phyloP scores from a whole-genome alignment of 2,113 vertebrate genomes.

The Tamias sibiricus region DNA sequence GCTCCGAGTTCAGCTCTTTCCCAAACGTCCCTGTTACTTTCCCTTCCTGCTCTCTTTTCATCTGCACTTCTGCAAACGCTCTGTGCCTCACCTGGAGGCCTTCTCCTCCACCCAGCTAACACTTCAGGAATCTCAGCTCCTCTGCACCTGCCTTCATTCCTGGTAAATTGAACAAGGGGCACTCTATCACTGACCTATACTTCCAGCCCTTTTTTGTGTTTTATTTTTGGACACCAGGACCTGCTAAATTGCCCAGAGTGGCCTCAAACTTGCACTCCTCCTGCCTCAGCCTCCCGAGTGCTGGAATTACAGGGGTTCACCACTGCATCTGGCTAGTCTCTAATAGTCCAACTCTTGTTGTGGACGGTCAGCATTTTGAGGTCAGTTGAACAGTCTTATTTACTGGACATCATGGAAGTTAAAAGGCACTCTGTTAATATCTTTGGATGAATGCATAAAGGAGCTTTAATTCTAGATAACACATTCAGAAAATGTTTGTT shows the following conservation, averaged over 20 bases:
- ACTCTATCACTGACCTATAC: no score
- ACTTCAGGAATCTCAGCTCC: neutral
- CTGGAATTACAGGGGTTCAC: no score
- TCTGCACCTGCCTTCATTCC: neutral
- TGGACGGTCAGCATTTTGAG: neutral
- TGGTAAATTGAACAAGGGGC: no score
- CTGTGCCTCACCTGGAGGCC: neutral
- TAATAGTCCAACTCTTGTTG: neutral
- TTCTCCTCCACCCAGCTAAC: neutral
- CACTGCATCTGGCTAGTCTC: no score
- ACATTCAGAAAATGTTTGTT: neutral
- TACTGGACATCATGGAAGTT: neutral
- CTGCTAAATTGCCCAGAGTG: no score
- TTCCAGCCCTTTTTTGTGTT: no score
- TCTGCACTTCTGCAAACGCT: neutral
- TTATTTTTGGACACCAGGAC: no score
- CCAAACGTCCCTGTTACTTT: neutral
- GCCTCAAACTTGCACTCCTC: no score
- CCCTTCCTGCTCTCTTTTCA: neutral
- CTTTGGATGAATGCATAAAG: neutral
- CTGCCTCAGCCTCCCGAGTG: no score
- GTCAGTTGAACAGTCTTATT: neutral
- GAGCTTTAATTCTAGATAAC: neutral
- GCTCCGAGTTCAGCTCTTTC: neutral
- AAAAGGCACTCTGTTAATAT: neutral